These are phyloP conservation scores for Cepaea hortensis DNA, from an alignment of 2,888 invertebrate genomes.

Conservation along the genomic window DNA sequence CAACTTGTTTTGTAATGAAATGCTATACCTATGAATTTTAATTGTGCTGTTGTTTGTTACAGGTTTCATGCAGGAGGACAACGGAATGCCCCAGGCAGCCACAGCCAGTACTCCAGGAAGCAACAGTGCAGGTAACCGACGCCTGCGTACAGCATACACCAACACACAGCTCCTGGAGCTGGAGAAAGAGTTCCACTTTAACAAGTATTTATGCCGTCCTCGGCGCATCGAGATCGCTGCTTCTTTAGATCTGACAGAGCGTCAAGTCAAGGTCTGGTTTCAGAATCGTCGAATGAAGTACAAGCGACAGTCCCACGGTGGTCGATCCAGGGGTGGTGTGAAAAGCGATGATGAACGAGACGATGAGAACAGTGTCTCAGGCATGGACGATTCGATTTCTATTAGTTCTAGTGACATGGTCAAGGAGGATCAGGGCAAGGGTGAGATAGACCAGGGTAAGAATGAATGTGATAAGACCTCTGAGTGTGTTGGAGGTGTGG, in stretches of 20 bases:
- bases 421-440: slow-evolving; percentile 13
- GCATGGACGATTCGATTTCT: slow-evolving; percentile 29
- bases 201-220: slow-evolving; percentile 86
- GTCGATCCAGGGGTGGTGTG: slow-evolving; percentile 49
- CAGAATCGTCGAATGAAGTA: slow-evolving; percentile 97
- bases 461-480: not conserved
- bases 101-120: not conserved
- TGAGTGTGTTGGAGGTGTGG: not conserved
- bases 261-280: slow-evolving; percentile 96
- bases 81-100: not conserved
- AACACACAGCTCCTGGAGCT: slow-evolving; percentile 88
- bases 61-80: slow-evolving; percentile 22
- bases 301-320: slow-evolving; percentile 67
- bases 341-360: slow-evolving; percentile 25
- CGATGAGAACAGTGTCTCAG: slow-evolving; percentile 17
- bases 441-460: not conserved
- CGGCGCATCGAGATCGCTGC: slow-evolving; percentile 87
- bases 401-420: not conserved
- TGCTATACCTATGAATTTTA: too few species aligned
- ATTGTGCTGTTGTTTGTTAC: not conserved
- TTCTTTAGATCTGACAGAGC: slow-evolving; percentile 83
- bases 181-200: slow-evolving; percentile 87
- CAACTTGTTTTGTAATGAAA: too few species aligned
- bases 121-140: slow-evolving; percentile 62
- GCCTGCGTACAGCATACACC: slow-evolving; percentile 88